Evolutionary conservation across 2,113 vertebrate species (phyloP).

Genomic region (Cinclus cinclus): DNA sequence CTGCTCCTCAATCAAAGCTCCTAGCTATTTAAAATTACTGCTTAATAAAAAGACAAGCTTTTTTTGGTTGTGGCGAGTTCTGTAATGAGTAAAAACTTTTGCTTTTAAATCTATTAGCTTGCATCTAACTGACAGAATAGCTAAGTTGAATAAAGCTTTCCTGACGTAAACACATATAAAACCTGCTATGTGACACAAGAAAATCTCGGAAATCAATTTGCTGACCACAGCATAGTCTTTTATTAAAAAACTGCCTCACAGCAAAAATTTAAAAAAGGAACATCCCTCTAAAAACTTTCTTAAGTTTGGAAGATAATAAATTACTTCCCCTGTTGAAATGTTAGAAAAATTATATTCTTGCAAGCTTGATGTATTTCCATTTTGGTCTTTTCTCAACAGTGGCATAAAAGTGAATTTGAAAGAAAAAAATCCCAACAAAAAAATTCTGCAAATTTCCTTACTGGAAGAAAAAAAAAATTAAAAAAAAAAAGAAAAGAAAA

Average conservation of each 20-base stretch:
- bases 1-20: not conserved
- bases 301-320: not conserved
- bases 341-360: not conserved
- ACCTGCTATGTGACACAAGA: not conserved
- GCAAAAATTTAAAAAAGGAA: not conserved
- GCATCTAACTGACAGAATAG: not conserved
- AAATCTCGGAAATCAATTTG: not conserved
- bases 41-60: not conserved
- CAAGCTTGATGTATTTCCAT: not conserved
- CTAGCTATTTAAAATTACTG: not conserved
- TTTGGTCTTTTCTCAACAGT: not conserved
- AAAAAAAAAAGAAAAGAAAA: not conserved
- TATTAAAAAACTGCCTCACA: not conserved
- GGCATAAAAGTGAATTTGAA: not conserved
- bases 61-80: not conserved
- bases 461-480: not conserved
- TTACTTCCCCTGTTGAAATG: not conserved
- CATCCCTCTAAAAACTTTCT: not conserved
- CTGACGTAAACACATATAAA: not conserved
- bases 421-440: not conserved
- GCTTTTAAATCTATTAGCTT: not conserved
- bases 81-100: not conserved
- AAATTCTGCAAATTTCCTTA: not conserved
- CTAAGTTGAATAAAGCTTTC: not conserved
- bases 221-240: not conserved